Evolutionary conservation across 2,888 invertebrate genomes (phyloP).

Genomic region (Baccha elongata): DNA sequence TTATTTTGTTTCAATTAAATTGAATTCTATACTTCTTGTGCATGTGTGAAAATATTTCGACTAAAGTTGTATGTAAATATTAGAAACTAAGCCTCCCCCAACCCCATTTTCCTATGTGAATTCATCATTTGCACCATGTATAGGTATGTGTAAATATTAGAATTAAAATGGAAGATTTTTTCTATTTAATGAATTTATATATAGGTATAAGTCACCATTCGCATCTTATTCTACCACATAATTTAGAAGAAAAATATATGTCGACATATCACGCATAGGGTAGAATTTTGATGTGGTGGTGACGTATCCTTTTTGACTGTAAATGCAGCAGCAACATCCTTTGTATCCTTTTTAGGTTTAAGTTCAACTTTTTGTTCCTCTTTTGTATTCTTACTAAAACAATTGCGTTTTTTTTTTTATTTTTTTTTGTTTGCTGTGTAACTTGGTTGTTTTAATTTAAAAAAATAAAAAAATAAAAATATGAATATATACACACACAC

Average conservation of each 20-base stretch:
- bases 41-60: slow-evolving; percentile 53
- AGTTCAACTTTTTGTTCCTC: slow-evolving; percentile 72
- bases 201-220: slow-evolving; percentile 16
- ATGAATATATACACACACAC: slow-evolving; percentile 40
- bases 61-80: slow-evolving; percentile 64
- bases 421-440: slow-evolving; percentile 63
- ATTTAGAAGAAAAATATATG: slow-evolving; percentile 33
- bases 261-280: slow-evolving; percentile 56
- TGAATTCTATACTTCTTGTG: slow-evolving; percentile 55
- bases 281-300: slow-evolving; percentile 11
- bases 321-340: slow-evolving; percentile 33
- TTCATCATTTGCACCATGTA: slow-evolving; percentile 62
- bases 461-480: slow-evolving; percentile 40
- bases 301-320: slow-evolving; percentile 10
- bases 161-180: slow-evolving; percentile 36
- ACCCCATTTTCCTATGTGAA: slow-evolving; percentile 16
- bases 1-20: slow-evolving; percentile 66
- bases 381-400: slow-evolving; percentile 66
- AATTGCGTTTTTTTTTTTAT: slow-evolving; percentile 40
- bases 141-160: slow-evolving; percentile 65
- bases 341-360: slow-evolving; percentile 68
- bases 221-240: slow-evolving; percentile 22
- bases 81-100: slow-evolving; percentile 55
- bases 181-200: slow-evolving; percentile 32
- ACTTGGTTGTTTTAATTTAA: slow-evolving; percentile 67